A percentile compares a stretch with the other conserved stretches of the same genome.
Conservation (phyloP, 1,140 invertebrate genomes). For the Gyrodactylus bullatarudis region DNA sequence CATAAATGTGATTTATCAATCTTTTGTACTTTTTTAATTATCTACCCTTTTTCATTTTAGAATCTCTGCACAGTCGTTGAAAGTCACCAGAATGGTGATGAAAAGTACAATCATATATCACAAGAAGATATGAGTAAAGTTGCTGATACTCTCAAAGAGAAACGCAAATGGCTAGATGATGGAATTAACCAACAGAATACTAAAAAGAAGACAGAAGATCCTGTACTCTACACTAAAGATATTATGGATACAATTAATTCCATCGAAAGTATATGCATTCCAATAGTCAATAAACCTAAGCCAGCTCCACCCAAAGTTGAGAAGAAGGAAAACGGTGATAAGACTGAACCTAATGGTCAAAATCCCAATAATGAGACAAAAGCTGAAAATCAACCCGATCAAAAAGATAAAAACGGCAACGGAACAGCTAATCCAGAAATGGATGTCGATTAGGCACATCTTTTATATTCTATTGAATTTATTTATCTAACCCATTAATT, state of each 20-base stretch:
- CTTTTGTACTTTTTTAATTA: background rate
- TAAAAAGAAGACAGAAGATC: background rate
- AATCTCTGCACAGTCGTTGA: background rate
- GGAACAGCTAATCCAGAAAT: background rate
- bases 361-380: background rate
- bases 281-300: constrained; percentile 48
- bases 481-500: too few relatives aligned
- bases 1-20: background rate
- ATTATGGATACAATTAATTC: constrained; percentile 16
- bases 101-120: constrained; percentile 45
- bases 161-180: constrained; percentile 2
- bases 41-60: background rate
- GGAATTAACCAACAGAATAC: background rate
- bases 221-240: background rate
- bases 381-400: too few relatives aligned
- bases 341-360: background rate
- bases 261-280: constrained; percentile 32
- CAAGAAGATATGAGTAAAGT: constrained; percentile 40
- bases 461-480: too few relatives aligned
- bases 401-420: too few relatives aligned
- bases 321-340: constrained; percentile 10
- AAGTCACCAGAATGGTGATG: constrained; percentile 20
- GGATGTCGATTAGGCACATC: too few relatives aligned
- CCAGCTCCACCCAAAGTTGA: constrained; percentile 25
- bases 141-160: background rate